Evolutionary conservation across 2,797 vertebrate genomes (phyloP).

Genomic region (Brachyalestes nurse): DNA sequence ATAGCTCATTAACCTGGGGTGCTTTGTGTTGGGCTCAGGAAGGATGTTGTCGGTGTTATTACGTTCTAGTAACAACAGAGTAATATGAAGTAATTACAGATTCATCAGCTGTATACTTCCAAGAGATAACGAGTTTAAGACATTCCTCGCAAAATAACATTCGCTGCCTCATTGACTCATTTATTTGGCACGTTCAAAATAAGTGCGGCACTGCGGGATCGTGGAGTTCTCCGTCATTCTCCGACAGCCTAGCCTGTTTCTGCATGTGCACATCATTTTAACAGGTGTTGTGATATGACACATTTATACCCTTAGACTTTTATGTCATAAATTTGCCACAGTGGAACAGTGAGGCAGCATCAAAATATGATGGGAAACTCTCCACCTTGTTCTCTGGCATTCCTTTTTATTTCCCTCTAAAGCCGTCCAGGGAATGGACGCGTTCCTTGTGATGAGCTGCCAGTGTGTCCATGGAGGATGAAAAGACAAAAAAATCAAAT

Average conservation of each 20-base stretch:
- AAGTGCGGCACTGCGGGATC: not conserved
- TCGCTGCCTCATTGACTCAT: slow-evolving; percentile 21
- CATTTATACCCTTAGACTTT: not conserved
- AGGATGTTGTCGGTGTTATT: not conserved
- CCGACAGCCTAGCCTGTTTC: not conserved
- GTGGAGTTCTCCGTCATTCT: too few species aligned
- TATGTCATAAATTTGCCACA: slow-evolving; percentile 46
- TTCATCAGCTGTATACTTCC: slow-evolving; percentile 29
- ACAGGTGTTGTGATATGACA: not conserved
- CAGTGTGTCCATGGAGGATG: slow-evolving; percentile 26
- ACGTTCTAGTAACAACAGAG: not conserved
- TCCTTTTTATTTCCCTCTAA: slow-evolving; percentile 30
- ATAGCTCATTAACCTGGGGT: slow-evolving; percentile 10
- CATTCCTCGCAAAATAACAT: not conserved
- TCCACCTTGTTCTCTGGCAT: slow-evolving; percentile 20
- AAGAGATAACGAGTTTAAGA: slow-evolving; percentile 15
- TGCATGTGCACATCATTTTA: not conserved
- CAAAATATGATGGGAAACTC: slow-evolving; percentile 36
- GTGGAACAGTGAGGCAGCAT: slow-evolving; percentile 35
- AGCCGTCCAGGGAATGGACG: slow-evolving; percentile 28
- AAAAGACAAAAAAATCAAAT: slow-evolving; percentile 27
- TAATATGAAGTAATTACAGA: slow-evolving; percentile 30
- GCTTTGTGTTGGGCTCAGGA: not conserved
- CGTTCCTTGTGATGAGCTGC: slow-evolving; percentile 42
- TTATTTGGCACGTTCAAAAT: slow-evolving; percentile 25